Percentiles rank a stretch among this genome's conserved stretches.
These are phyloP conservation scores for Dreissena polymorpha DNA, from an alignment of 1,140 invertebrate species.

Conservation along the genomic window DNA sequence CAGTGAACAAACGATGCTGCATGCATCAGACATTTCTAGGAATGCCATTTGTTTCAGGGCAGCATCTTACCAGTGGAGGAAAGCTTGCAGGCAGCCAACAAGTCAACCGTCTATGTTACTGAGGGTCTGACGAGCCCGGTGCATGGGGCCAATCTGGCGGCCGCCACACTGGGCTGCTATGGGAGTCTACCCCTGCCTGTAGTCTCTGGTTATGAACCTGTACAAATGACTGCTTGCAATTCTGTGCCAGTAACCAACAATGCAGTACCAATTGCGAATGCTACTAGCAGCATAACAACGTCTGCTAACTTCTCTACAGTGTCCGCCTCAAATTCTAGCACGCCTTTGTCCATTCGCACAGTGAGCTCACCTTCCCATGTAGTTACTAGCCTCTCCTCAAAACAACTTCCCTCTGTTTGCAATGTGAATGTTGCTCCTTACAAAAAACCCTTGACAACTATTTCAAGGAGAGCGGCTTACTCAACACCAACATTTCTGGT, in stretches of 20 bases:
- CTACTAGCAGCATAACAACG: not conserved
- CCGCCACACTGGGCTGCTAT: not conserved
- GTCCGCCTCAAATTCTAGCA: not conserved
- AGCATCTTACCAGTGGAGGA: conserved; percentile 50
- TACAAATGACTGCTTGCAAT: not conserved
- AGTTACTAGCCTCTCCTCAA: conserved; percentile 15
- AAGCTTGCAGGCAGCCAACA: conserved; percentile 40
- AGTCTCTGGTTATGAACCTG: not conserved
- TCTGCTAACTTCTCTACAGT: conserved; percentile 2
- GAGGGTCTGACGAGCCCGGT: conserved; percentile 5
- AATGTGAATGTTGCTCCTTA: conserved; percentile 60
- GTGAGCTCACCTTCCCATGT: conserved; percentile 6
- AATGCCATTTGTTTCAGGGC: conserved; percentile 56
- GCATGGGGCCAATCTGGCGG: not conserved
- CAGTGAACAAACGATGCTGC: not conserved
- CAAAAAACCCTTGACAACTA: conserved; percentile 62
- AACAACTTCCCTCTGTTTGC: conserved; percentile 16
- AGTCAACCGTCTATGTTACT: conserved; percentile 42
- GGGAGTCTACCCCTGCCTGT: not conserved
- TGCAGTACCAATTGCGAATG: not conserved
- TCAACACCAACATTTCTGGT: conserved; percentile 68
- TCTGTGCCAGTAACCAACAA: conserved; percentile 34
- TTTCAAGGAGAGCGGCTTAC: conserved; percentile 62
- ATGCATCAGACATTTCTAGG: conserved; percentile 54
- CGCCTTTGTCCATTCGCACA: not conserved